Evolutionary conservation across 2,113 vertebrate genomes (phyloP).

Genomic region (Abramis brama): DNA sequence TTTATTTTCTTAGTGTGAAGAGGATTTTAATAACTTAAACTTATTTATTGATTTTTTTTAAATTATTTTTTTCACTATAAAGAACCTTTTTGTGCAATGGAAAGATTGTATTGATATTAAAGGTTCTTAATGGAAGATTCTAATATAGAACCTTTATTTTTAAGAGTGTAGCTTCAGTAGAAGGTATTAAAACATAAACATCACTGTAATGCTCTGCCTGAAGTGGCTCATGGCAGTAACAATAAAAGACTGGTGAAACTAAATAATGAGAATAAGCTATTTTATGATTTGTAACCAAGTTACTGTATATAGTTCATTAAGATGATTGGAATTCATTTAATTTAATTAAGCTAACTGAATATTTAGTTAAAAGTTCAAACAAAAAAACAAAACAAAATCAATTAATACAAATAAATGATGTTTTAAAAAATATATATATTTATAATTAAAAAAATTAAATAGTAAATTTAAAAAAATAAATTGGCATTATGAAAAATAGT

Average conservation of each 20-base stretch:
- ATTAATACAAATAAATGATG: not conserved
- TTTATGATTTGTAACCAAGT: too few relatives aligned
- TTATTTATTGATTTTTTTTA: too few relatives aligned
- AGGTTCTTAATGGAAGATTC: too few relatives aligned
- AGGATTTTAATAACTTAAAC: not conserved
- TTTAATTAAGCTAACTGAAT: not conserved
- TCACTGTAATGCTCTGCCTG: too few relatives aligned
- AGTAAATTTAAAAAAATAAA: not conserved
- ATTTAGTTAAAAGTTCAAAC: not conserved
- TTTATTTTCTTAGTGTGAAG: not conserved
- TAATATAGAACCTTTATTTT: too few relatives aligned
- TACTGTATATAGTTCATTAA: too few relatives aligned
- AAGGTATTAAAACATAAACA: too few relatives aligned
- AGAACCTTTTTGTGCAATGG: too few relatives aligned
- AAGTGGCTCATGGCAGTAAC: not conserved
- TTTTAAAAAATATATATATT: not conserved
- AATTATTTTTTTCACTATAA: too few relatives aligned
- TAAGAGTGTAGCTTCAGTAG: too few relatives aligned
- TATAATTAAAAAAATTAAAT: not conserved
- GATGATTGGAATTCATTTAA: not conserved
- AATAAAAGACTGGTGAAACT: not conserved
- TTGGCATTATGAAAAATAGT: not conserved
- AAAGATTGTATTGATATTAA: too few relatives aligned
- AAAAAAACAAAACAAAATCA: not conserved
- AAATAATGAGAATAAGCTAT: not conserved